Conservation (phyloP, 2,888 invertebrate genomes). For the Noctua comes region DNA sequence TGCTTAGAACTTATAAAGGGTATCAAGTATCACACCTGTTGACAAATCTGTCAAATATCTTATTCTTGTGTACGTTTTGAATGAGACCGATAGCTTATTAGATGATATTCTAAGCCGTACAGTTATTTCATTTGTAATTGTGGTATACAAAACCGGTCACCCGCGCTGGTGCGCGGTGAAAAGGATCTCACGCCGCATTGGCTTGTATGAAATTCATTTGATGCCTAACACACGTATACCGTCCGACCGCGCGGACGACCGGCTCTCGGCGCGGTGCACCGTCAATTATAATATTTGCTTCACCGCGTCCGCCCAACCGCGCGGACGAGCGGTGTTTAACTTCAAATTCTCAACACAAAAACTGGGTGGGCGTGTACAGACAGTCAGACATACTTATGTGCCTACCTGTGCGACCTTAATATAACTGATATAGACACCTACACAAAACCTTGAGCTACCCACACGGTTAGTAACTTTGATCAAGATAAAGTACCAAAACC, state of each 20-base stretch:
- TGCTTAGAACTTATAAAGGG: not conserved
- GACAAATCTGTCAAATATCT: not conserved
- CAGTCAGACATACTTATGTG: not conserved
- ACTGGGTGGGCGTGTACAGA: not conserved
- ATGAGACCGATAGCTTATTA: not conserved
- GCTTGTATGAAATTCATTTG: not conserved
- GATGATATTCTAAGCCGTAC: not conserved
- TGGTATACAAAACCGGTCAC: not conserved
- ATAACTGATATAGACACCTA: slow-evolving; percentile 1
- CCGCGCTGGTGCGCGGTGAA: not conserved
- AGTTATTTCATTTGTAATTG: not conserved
- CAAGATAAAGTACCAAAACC: not conserved
- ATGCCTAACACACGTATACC: not conserved
- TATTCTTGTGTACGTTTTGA: not conserved
- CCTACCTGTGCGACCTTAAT: not conserved
- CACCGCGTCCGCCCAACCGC: no score
- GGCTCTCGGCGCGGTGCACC: not conserved
- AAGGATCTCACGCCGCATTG: not conserved
- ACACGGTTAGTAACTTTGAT: not conserved
- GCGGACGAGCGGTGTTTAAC: not conserved
- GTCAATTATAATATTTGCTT: not conserved
- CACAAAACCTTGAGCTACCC: not conserved
- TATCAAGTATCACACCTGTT: not conserved
- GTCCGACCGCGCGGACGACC: not conserved
- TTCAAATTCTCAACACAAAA: not conserved